A percentile compares a stretch with the other conserved stretches of the same genome.
Conservation (phyloP, 2,888 invertebrate species). For the Lucinisca nassula region DNA sequence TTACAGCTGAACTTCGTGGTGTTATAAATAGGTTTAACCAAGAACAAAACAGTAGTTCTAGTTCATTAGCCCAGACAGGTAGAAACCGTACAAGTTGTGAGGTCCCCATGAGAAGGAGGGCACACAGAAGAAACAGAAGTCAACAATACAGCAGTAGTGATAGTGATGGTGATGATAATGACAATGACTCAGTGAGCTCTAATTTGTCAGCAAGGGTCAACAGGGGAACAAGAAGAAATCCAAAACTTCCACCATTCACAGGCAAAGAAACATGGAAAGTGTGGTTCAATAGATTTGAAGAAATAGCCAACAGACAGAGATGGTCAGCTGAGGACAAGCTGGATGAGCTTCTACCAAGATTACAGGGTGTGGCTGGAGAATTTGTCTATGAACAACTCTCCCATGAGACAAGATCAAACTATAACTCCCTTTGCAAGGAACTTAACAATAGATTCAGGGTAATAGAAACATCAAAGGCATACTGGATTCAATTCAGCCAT, state of each 20-base stretch:
- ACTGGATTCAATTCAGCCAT: slow-evolving; percentile 21
- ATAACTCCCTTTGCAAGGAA: slow-evolving; percentile 30
- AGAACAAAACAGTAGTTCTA: not conserved
- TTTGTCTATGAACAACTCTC: slow-evolving; percentile 28
- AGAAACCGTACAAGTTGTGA: not conserved
- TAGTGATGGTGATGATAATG: not conserved
- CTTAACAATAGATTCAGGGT: slow-evolving; percentile 28
- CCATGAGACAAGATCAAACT: slow-evolving; percentile 8
- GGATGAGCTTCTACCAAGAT: slow-evolving; percentile 35
- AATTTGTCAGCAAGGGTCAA: too few relatives aligned
- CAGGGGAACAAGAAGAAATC: not conserved
- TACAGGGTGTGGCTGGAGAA: slow-evolving; percentile 34
- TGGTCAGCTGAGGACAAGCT: slow-evolving; percentile 29
- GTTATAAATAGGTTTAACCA: not conserved
- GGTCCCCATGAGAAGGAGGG: not conserved
- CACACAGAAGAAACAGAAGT: not conserved
- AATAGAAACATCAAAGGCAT: slow-evolving; percentile 35
- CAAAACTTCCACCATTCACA: slow-evolving; percentile 35
- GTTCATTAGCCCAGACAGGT: too few relatives aligned
- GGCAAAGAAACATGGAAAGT: slow-evolving; percentile 43
- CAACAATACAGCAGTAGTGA: not conserved
- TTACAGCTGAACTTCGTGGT: not conserved
- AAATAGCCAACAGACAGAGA: slow-evolving; percentile 19
- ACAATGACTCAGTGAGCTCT: not conserved
- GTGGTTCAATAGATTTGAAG: slow-evolving; percentile 46